Base-by-base conservation (phyloP, 2,797 vertebrate species). In the Chiroxiphia lanceolata region DNA sequence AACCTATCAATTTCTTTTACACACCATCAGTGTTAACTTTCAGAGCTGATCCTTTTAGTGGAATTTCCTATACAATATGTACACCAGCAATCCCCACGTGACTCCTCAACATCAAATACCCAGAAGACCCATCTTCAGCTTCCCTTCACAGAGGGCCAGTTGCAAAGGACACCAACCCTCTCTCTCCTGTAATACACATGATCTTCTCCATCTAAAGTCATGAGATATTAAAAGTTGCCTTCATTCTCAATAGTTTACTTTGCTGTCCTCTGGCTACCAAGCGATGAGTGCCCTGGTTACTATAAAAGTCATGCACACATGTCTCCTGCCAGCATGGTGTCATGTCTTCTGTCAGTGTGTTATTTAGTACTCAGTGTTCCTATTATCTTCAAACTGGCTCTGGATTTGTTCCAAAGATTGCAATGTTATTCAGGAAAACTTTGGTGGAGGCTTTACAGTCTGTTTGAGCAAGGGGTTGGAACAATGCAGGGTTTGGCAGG, bases 301-400 rank as follows among this genome's bases (percentile, higher is more conserved):
- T 95, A 36, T 34, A 93, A 89, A 97, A 97, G 95, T 80, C 91
- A 61, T 85, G 90, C 96, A 95, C 95, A 85, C 78, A 96, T 95
- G 93, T 96, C 95, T 94, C 84, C 86, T 96, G 90, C 92, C 96
- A 97, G 96, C 96, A 85, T 95, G 96, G 88, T 90, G 94, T 94
- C 96, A 48, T 96, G 96, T 97, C 96, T 85, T 95, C 94, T 96
- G 96, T 97, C 96, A 96, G 88, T 69, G 74, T 85, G 92, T 95
- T 96, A 96, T 94, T 96, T 96, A 95, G 83, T 89, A 71, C 94
- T 96, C 96, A 94, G 54, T 96, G 93, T 97, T 96, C 96, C 94
- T 75, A 97, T 97, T 97, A 85, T 96, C 91, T 83, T 95, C 96
- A 95, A 95, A 96, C 94, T 81, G 96, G 65, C 95, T 89, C 94